Evolutionary conservation across 2,797 vertebrate genomes (phyloP).

Genomic region (Chrosomus eos): DNA sequence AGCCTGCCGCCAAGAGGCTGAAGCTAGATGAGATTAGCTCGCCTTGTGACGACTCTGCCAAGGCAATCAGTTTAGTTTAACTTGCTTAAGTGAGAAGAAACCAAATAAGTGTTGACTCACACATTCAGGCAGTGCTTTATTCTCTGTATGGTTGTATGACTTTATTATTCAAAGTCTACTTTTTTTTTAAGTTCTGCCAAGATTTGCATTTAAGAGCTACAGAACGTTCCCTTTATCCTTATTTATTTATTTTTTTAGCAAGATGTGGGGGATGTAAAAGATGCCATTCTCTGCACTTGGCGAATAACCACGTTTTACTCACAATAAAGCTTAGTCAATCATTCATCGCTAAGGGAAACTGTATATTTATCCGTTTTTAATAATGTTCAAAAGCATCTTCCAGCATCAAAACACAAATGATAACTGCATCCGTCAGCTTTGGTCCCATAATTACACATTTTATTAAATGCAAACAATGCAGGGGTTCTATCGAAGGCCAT

Average conservation of each 20-base stretch:
- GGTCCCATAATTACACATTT: constrained; percentile 82
- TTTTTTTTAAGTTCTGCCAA: constrained; percentile 4
- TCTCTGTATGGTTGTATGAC: constrained; percentile 18
- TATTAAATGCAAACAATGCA: constrained; percentile 88
- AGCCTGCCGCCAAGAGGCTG: constrained; percentile 86
- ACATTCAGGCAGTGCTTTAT: constrained; percentile 22
- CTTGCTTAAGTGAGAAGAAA: constrained; percentile 48
- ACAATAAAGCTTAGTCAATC: neutral
- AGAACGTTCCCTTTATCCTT: constrained; percentile 23
- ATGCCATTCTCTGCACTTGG: constrained; percentile 10
- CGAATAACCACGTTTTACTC: neutral
- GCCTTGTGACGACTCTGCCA: constrained; percentile 38
- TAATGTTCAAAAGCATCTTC: neutral
- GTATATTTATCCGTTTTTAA: neutral
- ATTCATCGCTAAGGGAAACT: neutral
- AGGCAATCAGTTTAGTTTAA: constrained; percentile 41
- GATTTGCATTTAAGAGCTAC: constrained; percentile 35
- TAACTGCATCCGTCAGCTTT: constrained; percentile 55
- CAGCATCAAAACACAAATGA: constrained; percentile 1
- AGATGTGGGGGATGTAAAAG: neutral
- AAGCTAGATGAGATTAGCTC: constrained; percentile 79
- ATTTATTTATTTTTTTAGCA: constrained; percentile 16
- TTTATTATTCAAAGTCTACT: constrained; percentile 37
- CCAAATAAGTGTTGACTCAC: constrained; percentile 8
- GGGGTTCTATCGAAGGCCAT: constrained; percentile 16